phyloP scores from a whole-genome alignment of 2,113 vertebrate species.

The Candoia aspera region DNA sequence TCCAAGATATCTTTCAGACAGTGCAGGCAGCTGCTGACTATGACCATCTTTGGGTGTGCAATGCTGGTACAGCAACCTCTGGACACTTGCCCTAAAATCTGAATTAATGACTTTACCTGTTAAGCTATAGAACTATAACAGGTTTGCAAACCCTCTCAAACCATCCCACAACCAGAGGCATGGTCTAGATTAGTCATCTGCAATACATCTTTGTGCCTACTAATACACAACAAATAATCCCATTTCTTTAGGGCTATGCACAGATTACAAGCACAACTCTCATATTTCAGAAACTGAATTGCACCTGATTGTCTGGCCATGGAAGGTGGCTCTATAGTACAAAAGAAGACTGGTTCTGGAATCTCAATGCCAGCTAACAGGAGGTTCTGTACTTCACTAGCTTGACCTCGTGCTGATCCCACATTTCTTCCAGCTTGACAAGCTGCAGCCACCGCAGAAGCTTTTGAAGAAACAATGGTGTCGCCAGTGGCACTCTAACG shows the following conservation, averaged over 20 bases:
- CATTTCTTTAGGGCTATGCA: background rate
- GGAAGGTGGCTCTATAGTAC: constrained; percentile 95
- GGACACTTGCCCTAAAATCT: background rate
- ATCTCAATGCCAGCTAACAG: constrained; percentile 90
- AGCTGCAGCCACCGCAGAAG: constrained; percentile 80
- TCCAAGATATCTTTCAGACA: background rate
- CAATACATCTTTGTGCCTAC: background rate
- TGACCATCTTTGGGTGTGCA: background rate
- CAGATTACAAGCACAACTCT: background rate
- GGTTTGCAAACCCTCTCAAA: background rate
- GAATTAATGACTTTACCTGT: background rate
- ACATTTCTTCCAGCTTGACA: constrained; percentile 66
- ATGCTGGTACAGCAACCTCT: background rate
- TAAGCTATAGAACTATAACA: background rate
- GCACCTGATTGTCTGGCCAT: constrained; percentile 88
- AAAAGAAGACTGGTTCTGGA: constrained; percentile 98
- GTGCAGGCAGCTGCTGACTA: no score
- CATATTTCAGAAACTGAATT: fast-evolving
- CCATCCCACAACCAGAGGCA: background rate
- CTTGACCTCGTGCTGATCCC: constrained; percentile 38
- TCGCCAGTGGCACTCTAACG: constrained; percentile 93
- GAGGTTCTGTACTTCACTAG: constrained; percentile 62
- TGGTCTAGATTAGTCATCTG: background rate
- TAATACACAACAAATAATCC: background rate
- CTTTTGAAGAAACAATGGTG: constrained; percentile 91